These are phyloP conservation scores for Rhabdomys dilectus DNA, from an alignment of 2,113 vertebrate genomes.

Conservation along the genomic window DNA sequence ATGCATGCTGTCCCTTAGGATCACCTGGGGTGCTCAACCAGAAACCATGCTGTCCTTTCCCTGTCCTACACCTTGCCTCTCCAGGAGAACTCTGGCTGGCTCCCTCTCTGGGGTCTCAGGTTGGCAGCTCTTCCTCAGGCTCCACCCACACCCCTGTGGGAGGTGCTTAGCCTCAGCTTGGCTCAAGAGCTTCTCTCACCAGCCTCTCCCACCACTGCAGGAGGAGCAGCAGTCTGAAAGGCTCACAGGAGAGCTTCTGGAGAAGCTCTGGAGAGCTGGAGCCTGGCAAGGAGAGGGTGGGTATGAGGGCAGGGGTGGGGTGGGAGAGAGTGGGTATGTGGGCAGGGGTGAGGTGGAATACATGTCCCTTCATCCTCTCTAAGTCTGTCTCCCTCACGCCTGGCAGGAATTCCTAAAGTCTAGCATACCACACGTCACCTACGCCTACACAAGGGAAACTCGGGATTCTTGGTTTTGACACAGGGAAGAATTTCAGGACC, in stretches of 20 bases:
- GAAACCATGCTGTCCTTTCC: no score
- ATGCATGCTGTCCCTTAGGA: no score
- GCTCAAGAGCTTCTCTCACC: background rate
- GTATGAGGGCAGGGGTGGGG: no score
- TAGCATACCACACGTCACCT: background rate
- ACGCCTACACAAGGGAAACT: background rate
- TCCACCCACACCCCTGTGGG: background rate
- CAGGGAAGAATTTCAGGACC: background rate
- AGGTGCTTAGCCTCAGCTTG: background rate
- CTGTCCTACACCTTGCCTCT: background rate
- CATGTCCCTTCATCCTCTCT: no score
- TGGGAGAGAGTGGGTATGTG: background rate
- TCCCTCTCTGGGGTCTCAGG: background rate
- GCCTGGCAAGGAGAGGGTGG: background rate
- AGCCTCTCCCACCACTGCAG: background rate
- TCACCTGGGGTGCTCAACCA: no score
- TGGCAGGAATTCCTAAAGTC: background rate
- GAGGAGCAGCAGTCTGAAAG: background rate
- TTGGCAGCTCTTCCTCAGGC: background rate
- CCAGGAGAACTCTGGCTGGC: background rate
- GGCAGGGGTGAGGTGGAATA: no score
- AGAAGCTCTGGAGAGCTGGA: no score
- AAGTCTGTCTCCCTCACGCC: background rate
- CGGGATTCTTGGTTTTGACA: background rate
- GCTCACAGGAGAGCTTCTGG: background rate